Conservation (phyloP, 2,113 vertebrate genomes). For the Megaceryle torquata region DNA sequence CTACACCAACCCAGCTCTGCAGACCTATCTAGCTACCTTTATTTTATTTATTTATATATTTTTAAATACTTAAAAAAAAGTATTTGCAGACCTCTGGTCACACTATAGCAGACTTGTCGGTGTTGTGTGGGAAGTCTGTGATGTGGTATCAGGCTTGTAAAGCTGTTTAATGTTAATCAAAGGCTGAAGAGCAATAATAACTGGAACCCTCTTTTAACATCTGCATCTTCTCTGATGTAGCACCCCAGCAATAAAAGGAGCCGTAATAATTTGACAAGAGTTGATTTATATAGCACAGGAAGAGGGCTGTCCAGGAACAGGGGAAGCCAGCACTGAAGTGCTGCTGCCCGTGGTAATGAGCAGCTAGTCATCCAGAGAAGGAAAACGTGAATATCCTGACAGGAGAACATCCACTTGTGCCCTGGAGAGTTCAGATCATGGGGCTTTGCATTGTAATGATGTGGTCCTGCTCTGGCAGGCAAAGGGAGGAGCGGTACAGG, state of each 20-base stretch:
- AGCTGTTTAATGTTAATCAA: neutral
- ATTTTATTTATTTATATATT: no score
- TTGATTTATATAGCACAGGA: neutral
- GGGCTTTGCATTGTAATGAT: neutral
- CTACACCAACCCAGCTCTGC: neutral
- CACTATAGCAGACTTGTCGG: neutral
- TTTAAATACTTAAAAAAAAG: neutral
- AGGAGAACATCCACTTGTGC: conserved; percentile 3
- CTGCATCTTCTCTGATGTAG: neutral
- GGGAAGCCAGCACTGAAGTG: neutral
- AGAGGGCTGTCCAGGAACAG: neutral
- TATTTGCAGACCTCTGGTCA: neutral
- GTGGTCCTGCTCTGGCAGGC: neutral
- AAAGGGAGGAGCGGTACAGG: neutral
- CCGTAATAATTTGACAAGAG: neutral
- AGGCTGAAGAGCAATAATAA: neutral
- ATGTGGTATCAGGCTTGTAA: neutral
- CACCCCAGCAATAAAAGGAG: neutral
- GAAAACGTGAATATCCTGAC: conserved; percentile 34
- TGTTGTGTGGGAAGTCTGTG: neutral
- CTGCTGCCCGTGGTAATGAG: neutral
- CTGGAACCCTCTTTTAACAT: neutral
- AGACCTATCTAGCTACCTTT: neutral
- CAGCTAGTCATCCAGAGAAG: neutral
- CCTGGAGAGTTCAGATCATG: neutral